These are phyloP conservation scores for Plectropomus leopardus DNA, from an alignment of 2,113 vertebrate genomes.

Conservation along the genomic window DNA sequence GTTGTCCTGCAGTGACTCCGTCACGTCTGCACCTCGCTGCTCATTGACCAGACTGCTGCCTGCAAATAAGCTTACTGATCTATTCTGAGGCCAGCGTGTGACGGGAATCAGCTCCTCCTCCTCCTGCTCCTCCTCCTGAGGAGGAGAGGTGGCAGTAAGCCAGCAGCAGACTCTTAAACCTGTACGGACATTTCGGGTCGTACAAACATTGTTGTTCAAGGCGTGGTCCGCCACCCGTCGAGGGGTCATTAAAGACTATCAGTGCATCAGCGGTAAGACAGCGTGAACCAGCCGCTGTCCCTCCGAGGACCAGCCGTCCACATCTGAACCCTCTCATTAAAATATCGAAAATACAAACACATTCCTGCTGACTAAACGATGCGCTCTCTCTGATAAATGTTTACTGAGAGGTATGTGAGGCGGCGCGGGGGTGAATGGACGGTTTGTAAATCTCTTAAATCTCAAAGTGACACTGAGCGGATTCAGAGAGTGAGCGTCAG, in stretches of 20 bases:
- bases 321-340: too few relatives aligned
- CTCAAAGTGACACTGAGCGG: too few relatives aligned
- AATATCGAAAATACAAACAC: too few relatives aligned
- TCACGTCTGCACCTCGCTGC: slow-evolving; percentile 17
- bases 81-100: slow-evolving; percentile 75
- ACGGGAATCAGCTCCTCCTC: slow-evolving; percentile 43
- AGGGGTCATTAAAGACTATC: not conserved
- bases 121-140: slow-evolving; percentile 5
- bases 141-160: slow-evolving; percentile 42
- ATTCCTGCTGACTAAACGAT: too few relatives aligned
- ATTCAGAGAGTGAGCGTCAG: not conserved
- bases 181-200: not conserved
- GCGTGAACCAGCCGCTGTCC: not conserved
- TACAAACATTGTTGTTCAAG: not conserved
- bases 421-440: too few relatives aligned
- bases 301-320: not conserved
- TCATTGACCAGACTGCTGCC: slow-evolving; percentile 68
- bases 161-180: not conserved
- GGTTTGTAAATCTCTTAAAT: too few relatives aligned
- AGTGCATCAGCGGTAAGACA: not conserved
- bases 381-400: too few relatives aligned
- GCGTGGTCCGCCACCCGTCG: not conserved
- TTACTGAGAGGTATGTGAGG: too few relatives aligned
- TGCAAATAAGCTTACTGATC: slow-evolving; percentile 79
- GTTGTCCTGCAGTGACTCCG: slow-evolving; percentile 26